Conservation (phyloP, 2,888 invertebrate species). For the Andrena dorsata region DNA sequence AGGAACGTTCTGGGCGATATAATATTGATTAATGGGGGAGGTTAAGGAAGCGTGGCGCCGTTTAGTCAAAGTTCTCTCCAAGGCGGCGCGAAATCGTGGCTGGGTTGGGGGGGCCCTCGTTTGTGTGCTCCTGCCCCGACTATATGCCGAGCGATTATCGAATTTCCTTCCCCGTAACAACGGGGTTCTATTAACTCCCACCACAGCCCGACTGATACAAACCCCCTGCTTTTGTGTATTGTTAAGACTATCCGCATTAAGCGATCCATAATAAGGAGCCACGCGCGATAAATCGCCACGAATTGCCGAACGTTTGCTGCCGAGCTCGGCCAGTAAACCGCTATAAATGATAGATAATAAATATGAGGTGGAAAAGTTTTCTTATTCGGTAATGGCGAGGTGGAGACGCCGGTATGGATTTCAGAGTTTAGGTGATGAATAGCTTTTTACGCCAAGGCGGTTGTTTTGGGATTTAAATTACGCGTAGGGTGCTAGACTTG, state of each 20-base stretch:
- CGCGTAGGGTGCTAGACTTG: not conserved
- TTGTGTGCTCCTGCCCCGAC: constrained; percentile 69
- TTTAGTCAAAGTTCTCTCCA: constrained; percentile 85
- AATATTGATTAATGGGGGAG: constrained; percentile 85
- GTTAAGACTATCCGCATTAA: constrained; percentile 84
- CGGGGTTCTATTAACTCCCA: constrained; percentile 85
- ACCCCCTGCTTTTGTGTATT: constrained; percentile 81
- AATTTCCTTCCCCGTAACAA: constrained; percentile 85
- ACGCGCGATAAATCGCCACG: constrained; percentile 82
- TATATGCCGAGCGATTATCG: constrained; percentile 85
- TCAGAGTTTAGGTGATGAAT: not conserved
- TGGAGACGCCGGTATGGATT: not conserved
- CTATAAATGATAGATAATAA: constrained; percentile 18
- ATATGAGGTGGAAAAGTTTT: not conserved
- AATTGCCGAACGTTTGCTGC: constrained; percentile 72
- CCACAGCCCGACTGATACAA: constrained; percentile 79
- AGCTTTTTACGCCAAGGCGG: not conserved
- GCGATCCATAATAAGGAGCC: constrained; percentile 83
- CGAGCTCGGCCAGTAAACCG: not conserved
- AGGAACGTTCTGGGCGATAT: constrained; percentile 85
- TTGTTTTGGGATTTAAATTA: not conserved
- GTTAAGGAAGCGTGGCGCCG: constrained; percentile 85
- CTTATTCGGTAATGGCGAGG: not conserved
- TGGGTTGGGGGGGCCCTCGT: constrained; percentile 25
- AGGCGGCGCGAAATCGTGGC: constrained; percentile 73